phyloP scores from a whole-genome alignment of 2,888 invertebrate species.

The Deroplatys truncata region DNA sequence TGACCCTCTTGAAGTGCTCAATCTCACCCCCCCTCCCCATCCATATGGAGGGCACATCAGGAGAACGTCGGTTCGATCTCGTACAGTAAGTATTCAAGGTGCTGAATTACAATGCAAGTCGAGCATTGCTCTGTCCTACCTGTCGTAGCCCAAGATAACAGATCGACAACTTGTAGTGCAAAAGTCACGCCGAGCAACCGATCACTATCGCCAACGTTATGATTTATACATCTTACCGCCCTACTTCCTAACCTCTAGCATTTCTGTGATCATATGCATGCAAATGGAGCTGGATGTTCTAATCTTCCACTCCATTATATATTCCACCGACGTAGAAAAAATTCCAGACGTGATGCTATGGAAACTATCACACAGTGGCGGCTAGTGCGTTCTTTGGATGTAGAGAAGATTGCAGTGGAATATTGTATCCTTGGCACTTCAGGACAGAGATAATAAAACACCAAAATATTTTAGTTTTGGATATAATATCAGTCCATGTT shows the following conservation, averaged over 20 bases:
- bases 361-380: neutral
- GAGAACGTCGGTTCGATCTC: neutral
- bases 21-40: no score
- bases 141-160: neutral
- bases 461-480: no score
- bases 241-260: neutral
- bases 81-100: no score
- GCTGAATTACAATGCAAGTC: neutral
- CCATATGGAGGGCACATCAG: neutral
- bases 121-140: neutral
- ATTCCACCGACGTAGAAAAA: neutral
- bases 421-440: no score
- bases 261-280: neutral
- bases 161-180: neutral
- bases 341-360: neutral
- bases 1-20: neutral
- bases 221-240: neutral
- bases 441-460: no score
- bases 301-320: neutral
- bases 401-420: no score
- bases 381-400: no score
- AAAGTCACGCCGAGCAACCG: neutral
- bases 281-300: neutral
- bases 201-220: neutral
- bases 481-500: no score